These are phyloP conservation scores for Cirrhinus mrigala DNA, from an alignment of 2,797 vertebrate species.

Conservation along the genomic window DNA sequence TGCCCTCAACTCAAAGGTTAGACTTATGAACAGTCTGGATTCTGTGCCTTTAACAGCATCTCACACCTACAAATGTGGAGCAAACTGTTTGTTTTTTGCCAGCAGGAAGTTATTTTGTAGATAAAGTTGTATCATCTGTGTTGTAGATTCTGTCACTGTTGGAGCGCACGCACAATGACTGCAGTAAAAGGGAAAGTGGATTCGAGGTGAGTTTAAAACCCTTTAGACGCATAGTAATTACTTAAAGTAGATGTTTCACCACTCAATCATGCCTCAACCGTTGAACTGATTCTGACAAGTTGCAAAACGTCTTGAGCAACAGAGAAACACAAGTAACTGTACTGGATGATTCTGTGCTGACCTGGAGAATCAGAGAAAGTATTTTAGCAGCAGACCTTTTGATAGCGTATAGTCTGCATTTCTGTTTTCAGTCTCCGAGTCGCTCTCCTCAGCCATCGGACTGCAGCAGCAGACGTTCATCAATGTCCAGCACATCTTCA, in stretches of 20 bases:
- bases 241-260: not conserved
- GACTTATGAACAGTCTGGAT: not conserved
- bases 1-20: conserved; percentile 93
- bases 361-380: not conserved
- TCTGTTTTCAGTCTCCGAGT: conserved; percentile 74
- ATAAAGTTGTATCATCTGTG: not conserved
- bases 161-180: conserved; percentile 76
- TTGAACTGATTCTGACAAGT: not conserved
- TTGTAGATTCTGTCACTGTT: conserved; percentile 87
- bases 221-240: too few relatives aligned
- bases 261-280: not conserved
- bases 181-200: conserved; percentile 74
- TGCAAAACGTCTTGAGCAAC: not conserved
- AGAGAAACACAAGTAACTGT: not conserved
- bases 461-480: conserved; percentile 87
- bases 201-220: conserved; percentile 41
- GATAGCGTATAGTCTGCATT: not conserved
- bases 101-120: not conserved
- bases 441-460: conserved; percentile 81
- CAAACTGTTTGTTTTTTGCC: not conserved
- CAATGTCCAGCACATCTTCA: conserved; percentile 87
- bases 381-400: not conserved
- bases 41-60: not conserved
- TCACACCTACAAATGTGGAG: not conserved
- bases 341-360: not conserved